Evolutionary conservation across 2,113 vertebrate genomes (phyloP).

Genomic region (Pantherophis guttatus): DNA sequence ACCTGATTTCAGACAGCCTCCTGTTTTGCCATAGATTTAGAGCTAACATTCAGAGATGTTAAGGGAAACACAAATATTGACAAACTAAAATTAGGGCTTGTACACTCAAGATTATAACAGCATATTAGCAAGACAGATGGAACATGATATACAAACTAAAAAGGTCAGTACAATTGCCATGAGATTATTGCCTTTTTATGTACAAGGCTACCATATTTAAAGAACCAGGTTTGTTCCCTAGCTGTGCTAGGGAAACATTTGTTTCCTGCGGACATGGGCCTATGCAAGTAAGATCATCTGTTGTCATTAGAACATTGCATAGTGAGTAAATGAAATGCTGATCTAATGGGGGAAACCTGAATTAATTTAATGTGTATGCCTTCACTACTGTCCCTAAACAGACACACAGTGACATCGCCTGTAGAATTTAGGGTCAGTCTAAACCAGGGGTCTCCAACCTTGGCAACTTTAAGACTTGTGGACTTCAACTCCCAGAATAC

Average conservation of each 20-base stretch:
- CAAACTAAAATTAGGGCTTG: slow-evolving; percentile 42
- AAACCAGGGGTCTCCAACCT: neutral
- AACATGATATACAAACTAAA: slow-evolving; percentile 48
- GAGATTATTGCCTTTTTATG: slow-evolving; percentile 40
- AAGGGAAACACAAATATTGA: slow-evolving; percentile 63
- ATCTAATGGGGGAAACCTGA: no score
- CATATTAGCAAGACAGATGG: slow-evolving; percentile 56
- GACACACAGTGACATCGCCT: neutral
- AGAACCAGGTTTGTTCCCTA: slow-evolving; percentile 34
- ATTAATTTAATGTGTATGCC: neutral
- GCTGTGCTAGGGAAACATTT: slow-evolving; percentile 41
- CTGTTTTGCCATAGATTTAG: slow-evolving; percentile 33
- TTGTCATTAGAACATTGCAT: slow-evolving; percentile 37
- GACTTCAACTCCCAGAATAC: no score
- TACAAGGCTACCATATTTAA: slow-evolving; percentile 27
- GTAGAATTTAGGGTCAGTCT: slow-evolving; percentile 41
- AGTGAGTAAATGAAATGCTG: slow-evolving; percentile 9
- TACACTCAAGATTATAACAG: slow-evolving; percentile 22
- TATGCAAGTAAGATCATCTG: slow-evolving; percentile 37
- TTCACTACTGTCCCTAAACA: neutral
- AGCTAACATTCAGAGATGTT: slow-evolving; percentile 10
- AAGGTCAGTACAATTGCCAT: slow-evolving; percentile 52
- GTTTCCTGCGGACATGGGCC: neutral
- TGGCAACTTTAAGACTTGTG: no score
- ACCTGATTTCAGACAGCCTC: neutral